Evolutionary conservation across 2,888 invertebrate genomes (phyloP).

Genomic region (Melanotus villosus): DNA sequence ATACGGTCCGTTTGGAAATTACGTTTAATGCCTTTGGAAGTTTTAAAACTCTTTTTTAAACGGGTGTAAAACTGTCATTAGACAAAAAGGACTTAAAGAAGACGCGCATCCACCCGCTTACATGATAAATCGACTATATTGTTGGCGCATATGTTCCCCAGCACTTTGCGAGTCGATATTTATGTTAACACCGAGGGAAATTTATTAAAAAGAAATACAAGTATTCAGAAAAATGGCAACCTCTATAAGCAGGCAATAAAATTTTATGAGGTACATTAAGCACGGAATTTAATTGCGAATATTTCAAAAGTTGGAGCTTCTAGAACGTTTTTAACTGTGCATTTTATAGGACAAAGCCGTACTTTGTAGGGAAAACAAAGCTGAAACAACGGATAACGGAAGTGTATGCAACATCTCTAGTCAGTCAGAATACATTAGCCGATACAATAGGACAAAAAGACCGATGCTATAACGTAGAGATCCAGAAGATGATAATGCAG

Average conservation of each 20-base stretch:
- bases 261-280: slow-evolving; percentile 22
- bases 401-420: slow-evolving; percentile 33
- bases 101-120: neutral
- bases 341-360: slow-evolving; percentile 27
- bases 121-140: neutral
- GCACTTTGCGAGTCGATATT: slow-evolving; percentile 1
- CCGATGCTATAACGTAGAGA: neutral
- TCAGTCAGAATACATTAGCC: slow-evolving; percentile 33
- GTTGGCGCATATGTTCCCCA: neutral
- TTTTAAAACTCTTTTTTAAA: neutral
- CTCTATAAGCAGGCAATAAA: slow-evolving; percentile 24
- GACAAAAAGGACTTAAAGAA: neutral
- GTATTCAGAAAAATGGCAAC: slow-evolving; percentile 20
- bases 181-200: slow-evolving; percentile 1
- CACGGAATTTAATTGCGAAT: slow-evolving; percentile 25
- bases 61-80: neutral
- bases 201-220: slow-evolving; percentile 1
- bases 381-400: slow-evolving; percentile 23
- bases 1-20: slow-evolving; percentile 5
- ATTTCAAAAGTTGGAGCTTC: slow-evolving; percentile 23
- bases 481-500: slow-evolving; percentile 18
- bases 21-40: neutral
- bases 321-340: slow-evolving; percentile 22
- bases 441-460: slow-evolving; percentile 24
- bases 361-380: slow-evolving; percentile 24